Base-by-base conservation (phyloP, 2,888 invertebrate genomes). In the Lottia scabra region DNA sequence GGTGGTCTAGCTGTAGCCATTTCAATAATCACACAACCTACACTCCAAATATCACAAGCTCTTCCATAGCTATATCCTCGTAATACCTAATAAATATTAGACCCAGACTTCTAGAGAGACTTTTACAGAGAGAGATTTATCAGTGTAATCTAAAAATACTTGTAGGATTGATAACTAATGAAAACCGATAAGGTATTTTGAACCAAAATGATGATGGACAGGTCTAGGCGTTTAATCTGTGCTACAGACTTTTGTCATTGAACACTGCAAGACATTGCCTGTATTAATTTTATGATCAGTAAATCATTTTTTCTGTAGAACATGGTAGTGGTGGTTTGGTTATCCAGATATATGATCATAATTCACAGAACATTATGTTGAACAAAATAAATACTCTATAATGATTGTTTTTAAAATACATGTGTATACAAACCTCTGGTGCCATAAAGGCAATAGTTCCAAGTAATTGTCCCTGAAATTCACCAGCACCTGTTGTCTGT, bases 391-490 rank as follows among this genome's bases (percentile, higher is more conserved):
- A n/a, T n/a, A n/a, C n/a, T n/a, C n/a, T 38, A 4, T n/a, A n/a
- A 44, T 12, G 6, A n/a, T n/a, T n/a, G n/a, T n/a, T n/a, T n/a
- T n/a, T n/a, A n/a, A n/a, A n/a, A n/a, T n/a, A n/a, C n/a, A n/a
- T n/a, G n/a, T n/a, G n/a, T 23, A 0, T n/a, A 65, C 19, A 65
- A 75, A 89, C 91, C 87, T 91, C 91, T 68, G 91, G 91, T 56
- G 91, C 91, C 91, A 91, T 91, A 78, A 91, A 91, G 13, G 91
- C 90, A 64, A 91, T 89, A 43, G 91, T 91, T 4, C 91, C 91
- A 45, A 90, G 81, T 70, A 91, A 80, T 79, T 91, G 90, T 12
- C 90, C 90, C 83, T 90, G 87, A 76, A 91, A 91, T 78, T 91
- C 90, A 56, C 90, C 90, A 27, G 86, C 87, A 13, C 88, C 87